Base-by-base conservation (phyloP, 2,888 invertebrate genomes). In the Eupithecia insigniata region DNA sequence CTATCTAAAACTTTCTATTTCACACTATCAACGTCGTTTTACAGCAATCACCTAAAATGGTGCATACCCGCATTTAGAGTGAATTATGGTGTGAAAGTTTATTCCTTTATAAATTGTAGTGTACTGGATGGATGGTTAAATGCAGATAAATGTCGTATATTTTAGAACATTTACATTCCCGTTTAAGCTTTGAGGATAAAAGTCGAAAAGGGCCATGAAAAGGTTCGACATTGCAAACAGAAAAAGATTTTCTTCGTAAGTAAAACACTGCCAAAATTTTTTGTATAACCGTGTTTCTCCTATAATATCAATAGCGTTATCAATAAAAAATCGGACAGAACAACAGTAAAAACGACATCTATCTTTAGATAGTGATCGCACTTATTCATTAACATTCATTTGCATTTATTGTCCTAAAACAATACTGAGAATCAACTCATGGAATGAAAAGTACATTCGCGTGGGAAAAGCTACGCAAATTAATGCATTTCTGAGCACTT, bases 371-470 rank as follows among this genome's bases (percentile, higher is more conserved):
- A 87, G 81, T 72, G 80, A 81, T 85, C 85, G 84, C 85, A 82
- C 85, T 83, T 84, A 85, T 87, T 89, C 87, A 89, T 89, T 89
- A 89, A 82, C 85, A 83, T 84, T 81, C 80, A n/a, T n/a, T n/a
- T 83, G 84, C 89, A 87, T 90, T 91, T 88, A 90, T 85, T 71
- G 82, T 77, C 79, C 82, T 78, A 72, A 79, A 80, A 92, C 92
- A 92, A 92, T 92, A 82, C 89, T 92, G 92, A 83, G 92, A 92
- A 90, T 62, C 66, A 86, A 80, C 81, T 82, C 80, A 82, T 67
- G 87, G 87, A 90, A 89, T 85, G 85, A 89, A 89, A 76, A 87
- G 87, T 83, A 83, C 84, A 82, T 79, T 80, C 79, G 74, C 85
- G 90, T 86, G 89, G 87, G 90, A 90, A 88, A 84, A 80, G 83